phyloP scores from a whole-genome alignment of 2,888 invertebrate species.

The Cephus pygmeus region DNA sequence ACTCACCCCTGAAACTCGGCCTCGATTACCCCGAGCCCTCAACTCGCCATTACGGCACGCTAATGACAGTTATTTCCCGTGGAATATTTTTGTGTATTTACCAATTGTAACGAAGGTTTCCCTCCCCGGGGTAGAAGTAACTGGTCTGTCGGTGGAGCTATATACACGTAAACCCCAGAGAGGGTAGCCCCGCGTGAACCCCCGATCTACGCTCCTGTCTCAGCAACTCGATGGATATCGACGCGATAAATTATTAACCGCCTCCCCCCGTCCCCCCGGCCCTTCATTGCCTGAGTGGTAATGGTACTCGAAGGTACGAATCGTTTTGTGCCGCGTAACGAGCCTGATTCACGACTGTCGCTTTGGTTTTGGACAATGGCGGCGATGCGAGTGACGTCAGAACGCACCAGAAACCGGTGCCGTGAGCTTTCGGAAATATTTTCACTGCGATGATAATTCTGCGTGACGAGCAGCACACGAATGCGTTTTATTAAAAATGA shows the following conservation, averaged over 20 bases:
- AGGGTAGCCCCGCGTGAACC: neutral
- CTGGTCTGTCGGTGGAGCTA: neutral
- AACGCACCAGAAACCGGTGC: neutral
- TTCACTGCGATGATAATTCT: neutral
- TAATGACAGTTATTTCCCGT: conserved; percentile 33
- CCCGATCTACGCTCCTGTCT: neutral
- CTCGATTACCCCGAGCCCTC: conserved; percentile 6
- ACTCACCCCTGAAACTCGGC: neutral
- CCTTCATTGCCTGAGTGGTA: neutral
- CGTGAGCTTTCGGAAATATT: neutral
- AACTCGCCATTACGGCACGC: conserved; percentile 16
- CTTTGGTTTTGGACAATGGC: neutral
- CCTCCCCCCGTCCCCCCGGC: neutral
- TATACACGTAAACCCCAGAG: neutral
- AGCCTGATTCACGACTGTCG: neutral
- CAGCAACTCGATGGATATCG: neutral
- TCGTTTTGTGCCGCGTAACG: neutral
- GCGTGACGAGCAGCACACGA: neutral
- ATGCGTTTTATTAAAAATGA: neutral
- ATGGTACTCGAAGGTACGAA: neutral
- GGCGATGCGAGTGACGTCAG: neutral
- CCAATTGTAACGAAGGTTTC: neutral
- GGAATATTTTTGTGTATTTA: conserved; percentile 34
- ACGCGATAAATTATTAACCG: conserved; percentile 21
- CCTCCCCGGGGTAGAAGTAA: neutral